phyloP scores from a whole-genome alignment of 2,888 invertebrate genomes.

The Geotrupes spiniger region DNA sequence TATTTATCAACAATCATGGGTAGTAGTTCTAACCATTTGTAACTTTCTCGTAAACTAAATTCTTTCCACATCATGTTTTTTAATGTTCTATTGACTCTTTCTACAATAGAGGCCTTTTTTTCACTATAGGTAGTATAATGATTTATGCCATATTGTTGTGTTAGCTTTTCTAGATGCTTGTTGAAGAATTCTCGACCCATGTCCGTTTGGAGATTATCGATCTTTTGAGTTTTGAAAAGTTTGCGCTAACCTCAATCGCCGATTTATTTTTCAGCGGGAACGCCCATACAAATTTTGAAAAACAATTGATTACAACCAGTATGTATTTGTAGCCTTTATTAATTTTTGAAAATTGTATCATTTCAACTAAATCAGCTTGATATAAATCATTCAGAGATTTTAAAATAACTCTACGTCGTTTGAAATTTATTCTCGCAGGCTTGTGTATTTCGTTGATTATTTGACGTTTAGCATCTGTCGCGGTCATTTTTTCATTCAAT shows the following conservation, averaged over 20 bases:
- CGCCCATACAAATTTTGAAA: conserved; percentile 43
- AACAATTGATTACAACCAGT: conserved; percentile 39
- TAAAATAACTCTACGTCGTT: conserved; percentile 34
- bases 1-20: no score
- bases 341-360: conserved; percentile 34
- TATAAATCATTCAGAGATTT: conserved; percentile 42
- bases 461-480: no score
- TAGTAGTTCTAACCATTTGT: no score
- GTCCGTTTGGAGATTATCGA: conserved; percentile 35
- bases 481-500: background rate
- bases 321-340: conserved; percentile 39
- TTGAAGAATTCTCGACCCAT: conserved; percentile 36
- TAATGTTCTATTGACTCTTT: no score
- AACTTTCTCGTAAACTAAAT: no score
- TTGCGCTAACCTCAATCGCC: conserved; percentile 32
- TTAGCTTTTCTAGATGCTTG: conserved; percentile 27
- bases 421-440: conserved; percentile 39
- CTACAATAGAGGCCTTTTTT: no score
- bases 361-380: conserved; percentile 47
- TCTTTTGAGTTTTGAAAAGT: no score
- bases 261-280: conserved; percentile 38
- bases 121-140: conserved; percentile 16
- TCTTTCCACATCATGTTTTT: no score
- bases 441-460: conserved; percentile 28
- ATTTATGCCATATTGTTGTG: conserved; percentile 27